Conservation (phyloP, 2,888 invertebrate genomes). For the Synergus laeviventris region DNA sequence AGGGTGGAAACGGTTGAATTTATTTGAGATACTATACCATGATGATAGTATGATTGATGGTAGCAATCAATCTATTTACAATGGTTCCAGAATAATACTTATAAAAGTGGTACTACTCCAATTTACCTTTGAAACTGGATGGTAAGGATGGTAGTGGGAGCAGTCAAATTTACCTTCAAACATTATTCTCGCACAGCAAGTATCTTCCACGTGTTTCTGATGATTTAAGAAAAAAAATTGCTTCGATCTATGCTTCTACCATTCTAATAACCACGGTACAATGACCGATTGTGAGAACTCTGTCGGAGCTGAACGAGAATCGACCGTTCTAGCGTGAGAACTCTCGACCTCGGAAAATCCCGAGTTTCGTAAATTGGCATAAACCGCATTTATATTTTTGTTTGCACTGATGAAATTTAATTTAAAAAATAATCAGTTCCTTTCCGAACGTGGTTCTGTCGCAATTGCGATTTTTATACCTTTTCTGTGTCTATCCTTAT, state of each 20-base stretch:
- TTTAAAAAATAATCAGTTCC: not conserved
- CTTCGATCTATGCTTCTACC: conserved; percentile 2
- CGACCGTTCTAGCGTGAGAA: conserved; percentile 35
- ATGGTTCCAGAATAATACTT: too few relatives aligned
- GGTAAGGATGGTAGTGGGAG: too few relatives aligned
- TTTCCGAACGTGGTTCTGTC: not conserved
- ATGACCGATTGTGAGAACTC: conserved; percentile 30
- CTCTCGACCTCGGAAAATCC: conserved; percentile 11
- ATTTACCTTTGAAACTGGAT: not conserved
- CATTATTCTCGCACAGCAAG: not conserved
- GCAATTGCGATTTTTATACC: not conserved
- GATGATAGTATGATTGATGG: too few relatives aligned
- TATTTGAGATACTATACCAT: too few relatives aligned
- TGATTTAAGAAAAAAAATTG: not conserved
- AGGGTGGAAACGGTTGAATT: not conserved
- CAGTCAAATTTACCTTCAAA: too few relatives aligned
- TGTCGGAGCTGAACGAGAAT: conserved; percentile 29
- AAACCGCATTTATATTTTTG: not conserved
- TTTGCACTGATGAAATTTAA: not conserved
- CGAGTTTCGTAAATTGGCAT: conserved; percentile 20
- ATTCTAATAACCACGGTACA: conserved; percentile 25
- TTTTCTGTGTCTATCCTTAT: not conserved
- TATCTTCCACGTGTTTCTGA: not conserved
- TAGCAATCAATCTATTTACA: not conserved
- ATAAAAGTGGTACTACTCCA: not conserved